Evolutionary conservation across 2,113 vertebrate species (phyloP), one percentile per base, ranked within the genome.

Genomic region (Antennarius striatus): DNA sequence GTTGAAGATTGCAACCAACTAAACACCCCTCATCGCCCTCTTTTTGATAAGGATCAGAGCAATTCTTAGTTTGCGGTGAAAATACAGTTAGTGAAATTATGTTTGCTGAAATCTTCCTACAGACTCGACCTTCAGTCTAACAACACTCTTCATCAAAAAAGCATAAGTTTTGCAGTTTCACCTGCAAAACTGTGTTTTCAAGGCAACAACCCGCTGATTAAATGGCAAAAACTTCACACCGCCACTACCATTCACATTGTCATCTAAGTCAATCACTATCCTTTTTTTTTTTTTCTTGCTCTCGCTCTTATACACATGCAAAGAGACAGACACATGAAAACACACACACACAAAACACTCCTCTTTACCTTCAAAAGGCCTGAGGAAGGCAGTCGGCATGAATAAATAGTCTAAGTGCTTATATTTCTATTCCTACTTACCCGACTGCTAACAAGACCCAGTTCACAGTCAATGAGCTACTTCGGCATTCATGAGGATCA

Each of bases 401-500:
- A 90, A 91, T 91, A 91, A 87, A 86, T 83, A 88, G 83, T 82
- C 82, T 91, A 86, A 90, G 88, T 91, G 89, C 82, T 88, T 81
- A 86, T 91, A 92, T 92, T 91, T 90, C 84, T 90, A 88, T 90
- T 88, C 88, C 90, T 91, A 85, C 91, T 89, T 87, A 90, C 85
- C 86, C 89, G 89, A 91, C 91, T 90, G 88, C 87, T 90, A 92
- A 92, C 88, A 93, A 92, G 89, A 92, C 85, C 87, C 86, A 90
- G 89, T 91, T 91, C 90, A 90, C 88, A 92, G 88, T 91, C 91
- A 92, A 91, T 90, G 91, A 92, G 87, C 88, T 90, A 87, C 89
- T 91, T 90, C 86, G 85, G 88, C 89, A 91, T 91, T 91, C 91
- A 92, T 91, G 88, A 92, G 89, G 88, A 92, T 92, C 90, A 91